phyloP scores from a whole-genome alignment of 1,140 invertebrate species.

The Anastatus disparis region DNA sequence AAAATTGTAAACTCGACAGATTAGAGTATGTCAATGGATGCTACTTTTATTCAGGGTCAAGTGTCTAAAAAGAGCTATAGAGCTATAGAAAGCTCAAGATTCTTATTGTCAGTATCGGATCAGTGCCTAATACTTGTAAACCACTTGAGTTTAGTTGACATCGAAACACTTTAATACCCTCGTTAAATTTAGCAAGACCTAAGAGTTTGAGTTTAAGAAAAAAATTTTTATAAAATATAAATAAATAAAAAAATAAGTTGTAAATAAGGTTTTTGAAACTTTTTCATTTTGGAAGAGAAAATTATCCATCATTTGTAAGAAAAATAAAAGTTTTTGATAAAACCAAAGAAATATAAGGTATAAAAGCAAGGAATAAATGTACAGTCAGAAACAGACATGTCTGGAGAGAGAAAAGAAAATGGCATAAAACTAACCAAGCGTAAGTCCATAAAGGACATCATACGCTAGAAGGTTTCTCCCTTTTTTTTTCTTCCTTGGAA shows the following conservation, averaged over 20 bases:
- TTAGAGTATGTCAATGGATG: slow-evolving; percentile 4
- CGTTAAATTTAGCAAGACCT: slow-evolving; percentile 49
- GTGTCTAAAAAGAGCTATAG: not conserved
- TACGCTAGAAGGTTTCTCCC: slow-evolving; percentile 1
- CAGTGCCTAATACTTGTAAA: slow-evolving; percentile 49
- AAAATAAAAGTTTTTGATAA: not conserved
- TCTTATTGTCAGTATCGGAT: slow-evolving; percentile 43
- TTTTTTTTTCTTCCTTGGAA: no score
- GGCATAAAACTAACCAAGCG: not conserved
- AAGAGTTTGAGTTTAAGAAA: not conserved
- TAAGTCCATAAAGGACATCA: not conserved
- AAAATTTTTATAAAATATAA: no score
- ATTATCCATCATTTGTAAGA: not conserved
- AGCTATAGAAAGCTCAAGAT: slow-evolving; percentile 1
- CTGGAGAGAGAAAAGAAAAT: not conserved
- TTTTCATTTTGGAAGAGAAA: no score
- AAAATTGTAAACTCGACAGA: slow-evolving; percentile 18
- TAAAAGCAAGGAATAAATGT: not conserved
- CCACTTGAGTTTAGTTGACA: slow-evolving; percentile 45
- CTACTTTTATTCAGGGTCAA: slow-evolving; percentile 17
- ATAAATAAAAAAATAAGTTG: no score
- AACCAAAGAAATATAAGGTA: not conserved
- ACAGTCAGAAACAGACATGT: not conserved
- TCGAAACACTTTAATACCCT: slow-evolving; percentile 55
- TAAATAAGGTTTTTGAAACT: no score